Percentiles rank a stretch among this genome's conserved stretches.
Conservation (phyloP, 2,797 vertebrate species). For the Danio albolineatus region DNA sequence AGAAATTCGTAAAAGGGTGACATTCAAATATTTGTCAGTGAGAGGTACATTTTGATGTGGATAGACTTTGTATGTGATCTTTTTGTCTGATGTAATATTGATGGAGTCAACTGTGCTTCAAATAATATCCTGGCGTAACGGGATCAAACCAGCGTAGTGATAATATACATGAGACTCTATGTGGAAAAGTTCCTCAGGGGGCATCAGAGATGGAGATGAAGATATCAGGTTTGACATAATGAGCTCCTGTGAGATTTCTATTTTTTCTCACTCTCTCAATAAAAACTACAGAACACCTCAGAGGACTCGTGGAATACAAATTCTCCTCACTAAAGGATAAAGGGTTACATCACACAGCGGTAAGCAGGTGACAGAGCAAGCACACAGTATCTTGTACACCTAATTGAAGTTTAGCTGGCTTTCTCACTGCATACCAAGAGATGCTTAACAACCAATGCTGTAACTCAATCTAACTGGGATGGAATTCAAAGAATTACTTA, state of each 20-base stretch:
- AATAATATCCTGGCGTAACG: constrained; percentile 33
- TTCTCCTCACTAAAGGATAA: constrained; percentile 30
- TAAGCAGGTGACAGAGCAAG: constrained; percentile 32
- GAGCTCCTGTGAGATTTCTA: constrained; percentile 53
- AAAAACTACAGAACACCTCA: constrained; percentile 48
- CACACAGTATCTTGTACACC: constrained; percentile 10
- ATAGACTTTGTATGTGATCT: constrained; percentile 39
- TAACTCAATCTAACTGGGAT: neutral
- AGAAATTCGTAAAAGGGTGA: neutral
- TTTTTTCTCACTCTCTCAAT: constrained; percentile 38
- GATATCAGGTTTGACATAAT: constrained; percentile 62
- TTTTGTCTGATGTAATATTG: constrained; percentile 49
- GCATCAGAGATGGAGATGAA: constrained; percentile 55
- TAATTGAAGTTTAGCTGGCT: constrained; percentile 25
- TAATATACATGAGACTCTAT: constrained; percentile 48
- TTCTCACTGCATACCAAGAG: constrained; percentile 33
- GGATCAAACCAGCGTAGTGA: constrained; percentile 52
- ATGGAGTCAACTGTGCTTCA: constrained; percentile 47
- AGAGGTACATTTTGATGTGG: constrained; percentile 31
- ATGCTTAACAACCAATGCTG: neutral
- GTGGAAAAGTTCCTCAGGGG: constrained; percentile 47
- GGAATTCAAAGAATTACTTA: neutral
- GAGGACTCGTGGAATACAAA: constrained; percentile 48
- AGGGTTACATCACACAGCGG: constrained; percentile 34
- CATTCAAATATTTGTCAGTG: constrained; percentile 38